Evolutionary conservation across 2,797 vertebrate genomes (phyloP).

Genomic region (Merluccius polli): DNA sequence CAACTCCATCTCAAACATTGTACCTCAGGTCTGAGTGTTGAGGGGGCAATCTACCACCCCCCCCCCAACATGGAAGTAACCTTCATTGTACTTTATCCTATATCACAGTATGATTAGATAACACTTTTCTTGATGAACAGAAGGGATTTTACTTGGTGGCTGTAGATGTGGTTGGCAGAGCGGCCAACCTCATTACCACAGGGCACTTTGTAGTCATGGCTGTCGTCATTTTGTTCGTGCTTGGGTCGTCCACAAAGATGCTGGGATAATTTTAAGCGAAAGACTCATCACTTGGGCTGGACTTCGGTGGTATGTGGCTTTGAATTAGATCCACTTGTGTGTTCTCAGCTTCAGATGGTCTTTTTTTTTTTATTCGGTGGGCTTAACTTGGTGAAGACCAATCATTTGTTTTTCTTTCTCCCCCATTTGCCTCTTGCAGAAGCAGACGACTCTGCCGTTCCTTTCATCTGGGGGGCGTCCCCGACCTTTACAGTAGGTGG

Average conservation of each 20-base stretch:
- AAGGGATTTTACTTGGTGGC: not conserved
- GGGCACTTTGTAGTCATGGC: not conserved
- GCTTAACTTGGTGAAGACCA: not conserved
- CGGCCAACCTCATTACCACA: not conserved
- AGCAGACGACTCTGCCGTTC: conserved; percentile 27
- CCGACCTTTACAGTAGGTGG: not conserved
- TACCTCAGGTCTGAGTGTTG: not conserved
- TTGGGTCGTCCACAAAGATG: not conserved
- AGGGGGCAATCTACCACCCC: no score
- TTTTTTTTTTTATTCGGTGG: not conserved
- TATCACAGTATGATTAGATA: not conserved
- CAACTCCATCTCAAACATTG: not conserved
- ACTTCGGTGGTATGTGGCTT: not conserved
- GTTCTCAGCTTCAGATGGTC: no score
- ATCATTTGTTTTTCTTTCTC: not conserved
- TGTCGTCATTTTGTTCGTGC: not conserved
- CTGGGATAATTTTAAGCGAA: not conserved
- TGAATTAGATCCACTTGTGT: not conserved
- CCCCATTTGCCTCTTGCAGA: conserved; percentile 48
- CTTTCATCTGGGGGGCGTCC: conserved; percentile 62
- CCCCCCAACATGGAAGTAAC: not conserved
- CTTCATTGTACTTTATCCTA: not conserved
- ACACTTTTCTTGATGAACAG: not conserved
- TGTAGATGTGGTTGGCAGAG: not conserved
- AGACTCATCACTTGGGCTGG: not conserved